Conservation (phyloP, 2,888 invertebrate species). For the Caenorhabditis sinica region DNA sequence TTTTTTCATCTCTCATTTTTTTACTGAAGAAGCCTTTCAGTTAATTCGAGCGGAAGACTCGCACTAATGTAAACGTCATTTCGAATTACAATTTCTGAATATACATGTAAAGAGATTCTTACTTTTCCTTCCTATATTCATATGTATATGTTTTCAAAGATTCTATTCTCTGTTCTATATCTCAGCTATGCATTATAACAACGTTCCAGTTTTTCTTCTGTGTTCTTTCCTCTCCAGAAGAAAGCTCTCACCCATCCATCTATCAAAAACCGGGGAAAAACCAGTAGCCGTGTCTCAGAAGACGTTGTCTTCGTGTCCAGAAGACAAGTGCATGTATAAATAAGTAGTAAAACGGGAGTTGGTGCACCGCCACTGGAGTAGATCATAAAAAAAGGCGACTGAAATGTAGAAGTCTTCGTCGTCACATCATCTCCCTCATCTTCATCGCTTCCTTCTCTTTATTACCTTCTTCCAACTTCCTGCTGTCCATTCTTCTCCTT, state of each 20-base stretch:
- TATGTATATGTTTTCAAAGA: not conserved
- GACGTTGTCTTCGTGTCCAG: not conserved
- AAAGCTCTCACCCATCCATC: slow-evolving; percentile 21
- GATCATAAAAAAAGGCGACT: slow-evolving; percentile 62
- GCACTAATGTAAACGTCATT: slow-evolving; percentile 47
- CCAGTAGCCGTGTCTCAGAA: not conserved
- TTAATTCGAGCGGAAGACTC: slow-evolving; percentile 62
- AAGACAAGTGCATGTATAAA: slow-evolving; percentile 66
- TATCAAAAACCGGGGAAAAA: slow-evolving; percentile 47
- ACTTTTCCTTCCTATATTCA: not conserved
- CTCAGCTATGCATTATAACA: slow-evolving; percentile 51
- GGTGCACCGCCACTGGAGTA: slow-evolving; percentile 22
- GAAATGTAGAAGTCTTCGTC: slow-evolving; percentile 9
- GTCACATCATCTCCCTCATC: slow-evolving; percentile 29
- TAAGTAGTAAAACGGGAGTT: slow-evolving; percentile 46
- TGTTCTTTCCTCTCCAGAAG: not conserved
- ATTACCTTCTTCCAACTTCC: slow-evolving; percentile 34
- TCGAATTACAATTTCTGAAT: slow-evolving; percentile 47
- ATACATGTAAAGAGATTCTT: not conserved
- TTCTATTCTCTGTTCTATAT: not conserved
- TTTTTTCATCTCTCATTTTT: not conserved
- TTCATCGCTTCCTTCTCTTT: slow-evolving; percentile 59
- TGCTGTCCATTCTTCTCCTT: not conserved
- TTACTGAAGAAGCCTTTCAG: slow-evolving; percentile 13
- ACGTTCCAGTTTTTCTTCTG: slow-evolving; percentile 16